A percentile compares a stretch with the other conserved stretches of the same genome.
These are phyloP conservation scores for Aphrophora alni DNA, from an alignment of 2,888 invertebrate genomes.

Conservation along the genomic window DNA sequence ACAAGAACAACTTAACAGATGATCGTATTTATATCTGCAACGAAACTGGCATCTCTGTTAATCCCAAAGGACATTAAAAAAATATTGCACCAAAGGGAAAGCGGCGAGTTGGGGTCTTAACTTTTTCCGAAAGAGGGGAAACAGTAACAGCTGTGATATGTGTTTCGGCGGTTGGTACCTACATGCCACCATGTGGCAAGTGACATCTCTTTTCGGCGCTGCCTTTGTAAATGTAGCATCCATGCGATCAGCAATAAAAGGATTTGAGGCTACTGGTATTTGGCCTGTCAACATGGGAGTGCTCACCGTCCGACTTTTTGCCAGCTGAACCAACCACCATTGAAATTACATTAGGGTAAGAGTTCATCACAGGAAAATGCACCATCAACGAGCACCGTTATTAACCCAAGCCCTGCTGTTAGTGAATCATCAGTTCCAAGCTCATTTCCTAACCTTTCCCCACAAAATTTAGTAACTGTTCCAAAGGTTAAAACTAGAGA, in stretches of 20 bases:
- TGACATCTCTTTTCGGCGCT: slow-evolving; percentile 47
- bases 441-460: too few species aligned
- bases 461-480: too few species aligned
- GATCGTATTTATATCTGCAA: slow-evolving; percentile 50
- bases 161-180: slow-evolving; percentile 44
- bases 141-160: slow-evolving; percentile 49
- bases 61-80: slow-evolving; percentile 46
- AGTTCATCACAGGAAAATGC: too few species aligned
- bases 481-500: too few species aligned
- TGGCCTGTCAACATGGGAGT: slow-evolving; percentile 51
- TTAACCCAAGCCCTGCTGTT: too few species aligned
- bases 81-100: slow-evolving; percentile 45
- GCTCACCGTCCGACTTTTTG: slow-evolving; percentile 51
- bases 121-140: slow-evolving; percentile 48
- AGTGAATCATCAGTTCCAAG: too few species aligned
- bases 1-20: slow-evolving; percentile 47
- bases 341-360: too few species aligned
- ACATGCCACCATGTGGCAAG: slow-evolving; percentile 52
- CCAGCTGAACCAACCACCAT: slow-evolving; percentile 44
- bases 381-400: too few species aligned
- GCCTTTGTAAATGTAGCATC: slow-evolving; percentile 49
- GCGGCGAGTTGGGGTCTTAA: slow-evolving; percentile 41
- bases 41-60: slow-evolving; percentile 50
- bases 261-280: slow-evolving; percentile 53
- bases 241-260: slow-evolving; percentile 50